A percentile compares a stretch with the other conserved stretches of the same genome.
phyloP scores from a whole-genome alignment of 1,140 invertebrate genomes.

The Zaprionus camerounensis region DNA sequence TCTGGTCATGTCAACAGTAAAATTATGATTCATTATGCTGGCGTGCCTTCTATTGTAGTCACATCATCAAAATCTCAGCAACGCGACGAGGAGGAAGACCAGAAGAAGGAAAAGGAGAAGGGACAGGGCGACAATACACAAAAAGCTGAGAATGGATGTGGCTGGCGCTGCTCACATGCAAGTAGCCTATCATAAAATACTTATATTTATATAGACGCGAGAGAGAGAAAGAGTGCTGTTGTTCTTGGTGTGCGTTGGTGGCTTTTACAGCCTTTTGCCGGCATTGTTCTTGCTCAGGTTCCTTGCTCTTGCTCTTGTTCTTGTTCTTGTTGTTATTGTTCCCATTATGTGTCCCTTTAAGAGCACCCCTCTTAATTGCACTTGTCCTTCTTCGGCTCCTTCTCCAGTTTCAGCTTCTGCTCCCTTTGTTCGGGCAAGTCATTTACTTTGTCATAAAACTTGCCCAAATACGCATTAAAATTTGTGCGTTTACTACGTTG shows the following conservation, averaged over 20 bases:
- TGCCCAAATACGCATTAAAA: conserved; percentile 53
- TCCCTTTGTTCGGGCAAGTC: conserved; percentile 39
- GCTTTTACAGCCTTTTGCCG: conserved; percentile 40
- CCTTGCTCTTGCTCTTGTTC: conserved; percentile 13
- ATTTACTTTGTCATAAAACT: conserved; percentile 61
- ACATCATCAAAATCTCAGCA: conserved; percentile 60
- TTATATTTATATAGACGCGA: conserved; percentile 21
- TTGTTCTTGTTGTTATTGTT: conserved; percentile 21
- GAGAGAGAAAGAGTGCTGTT: not conserved
- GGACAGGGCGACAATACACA: conserved; percentile 2
- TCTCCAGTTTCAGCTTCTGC: conserved; percentile 3
- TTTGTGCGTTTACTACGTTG: conserved; percentile 44
- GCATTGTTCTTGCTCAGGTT: conserved; percentile 38
- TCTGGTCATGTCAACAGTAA: conserved; percentile 51
- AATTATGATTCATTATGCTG: conserved; percentile 55
- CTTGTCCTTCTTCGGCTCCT: conserved; percentile 25
- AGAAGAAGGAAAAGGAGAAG: not conserved
- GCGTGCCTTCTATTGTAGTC: conserved; percentile 59
- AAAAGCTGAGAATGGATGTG: conserved; percentile 27
- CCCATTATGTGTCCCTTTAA: conserved; percentile 40
- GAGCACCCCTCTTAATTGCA: conserved; percentile 50
- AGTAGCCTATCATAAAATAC: conserved; percentile 59
- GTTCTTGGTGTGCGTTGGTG: conserved; percentile 22
- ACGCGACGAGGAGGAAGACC: not conserved
- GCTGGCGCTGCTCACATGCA: conserved; percentile 36